A percentile compares a stretch with the other conserved stretches of the same genome.
These are phyloP conservation scores for Aphis gossypii DNA, from an alignment of 1,140 invertebrate species.

Conservation along the genomic window DNA sequence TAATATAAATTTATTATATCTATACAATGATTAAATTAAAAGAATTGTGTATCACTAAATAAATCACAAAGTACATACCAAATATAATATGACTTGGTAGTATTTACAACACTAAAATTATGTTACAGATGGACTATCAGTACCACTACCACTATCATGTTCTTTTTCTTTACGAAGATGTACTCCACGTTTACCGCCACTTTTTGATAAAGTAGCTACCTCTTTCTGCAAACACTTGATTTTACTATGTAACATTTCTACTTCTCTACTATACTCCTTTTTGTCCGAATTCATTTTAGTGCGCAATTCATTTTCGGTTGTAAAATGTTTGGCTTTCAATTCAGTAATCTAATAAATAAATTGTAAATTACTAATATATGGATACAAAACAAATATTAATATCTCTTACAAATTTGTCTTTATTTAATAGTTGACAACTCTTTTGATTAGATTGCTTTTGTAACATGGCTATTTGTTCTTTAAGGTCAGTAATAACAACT, in stretches of 20 bases:
- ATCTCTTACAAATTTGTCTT: slow-evolving; percentile 84
- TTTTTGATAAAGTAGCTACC: slow-evolving; percentile 83
- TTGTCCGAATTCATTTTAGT: slow-evolving; percentile 83
- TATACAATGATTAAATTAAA: slow-evolving; percentile 7
- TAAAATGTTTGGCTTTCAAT: slow-evolving; percentile 89
- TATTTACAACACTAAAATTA: slow-evolving; percentile 56
- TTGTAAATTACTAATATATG: slow-evolving; percentile 5
- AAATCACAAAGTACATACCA: slow-evolving; percentile 50
- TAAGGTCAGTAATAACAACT: slow-evolving; percentile 91
- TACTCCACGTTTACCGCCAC: slow-evolving; percentile 72
- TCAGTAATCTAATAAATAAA: slow-evolving; percentile 81
- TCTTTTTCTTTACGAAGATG: slow-evolving; percentile 59
- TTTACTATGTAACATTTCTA: slow-evolving; percentile 79
- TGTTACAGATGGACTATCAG: slow-evolving; percentile 71
- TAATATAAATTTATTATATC: not conserved
- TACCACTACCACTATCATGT: slow-evolving; percentile 73
- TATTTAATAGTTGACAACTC: slow-evolving; percentile 84
- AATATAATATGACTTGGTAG: slow-evolving; percentile 10
- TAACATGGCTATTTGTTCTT: slow-evolving; percentile 91
- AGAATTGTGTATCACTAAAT: slow-evolving; percentile 36
- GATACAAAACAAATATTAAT: slow-evolving; percentile 32
- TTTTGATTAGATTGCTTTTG: slow-evolving; percentile 87
- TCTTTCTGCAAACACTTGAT: slow-evolving; percentile 82
- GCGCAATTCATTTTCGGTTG: slow-evolving; percentile 83
- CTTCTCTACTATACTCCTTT: slow-evolving; percentile 82